Percentiles rank a stretch among this genome's conserved stretches.
Conservation (phyloP, 2,113 vertebrate species). For the Oryzias woworae region DNA sequence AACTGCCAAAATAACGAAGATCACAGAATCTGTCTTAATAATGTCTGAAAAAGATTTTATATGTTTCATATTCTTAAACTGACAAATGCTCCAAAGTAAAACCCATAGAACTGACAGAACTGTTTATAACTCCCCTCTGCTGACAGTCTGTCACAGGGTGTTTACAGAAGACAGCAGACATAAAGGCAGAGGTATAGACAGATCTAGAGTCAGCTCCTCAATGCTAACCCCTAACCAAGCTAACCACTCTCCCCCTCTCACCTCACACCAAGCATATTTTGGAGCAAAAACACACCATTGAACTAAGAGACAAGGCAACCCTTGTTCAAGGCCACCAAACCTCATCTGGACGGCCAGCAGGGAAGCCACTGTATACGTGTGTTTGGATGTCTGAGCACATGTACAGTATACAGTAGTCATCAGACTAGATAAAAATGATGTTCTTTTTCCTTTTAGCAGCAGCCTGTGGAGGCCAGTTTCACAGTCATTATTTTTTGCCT, state of each 20-base stretch:
- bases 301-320: constrained; percentile 67
- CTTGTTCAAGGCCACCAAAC: constrained; percentile 73
- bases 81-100: constrained; percentile 3
- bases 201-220: constrained; percentile 37
- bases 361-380: constrained; percentile 52
- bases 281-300: constrained; percentile 73
- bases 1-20: neutral
- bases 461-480: constrained; percentile 25
- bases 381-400: constrained; percentile 26
- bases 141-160: constrained; percentile 13
- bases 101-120: neutral
- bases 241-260: constrained; percentile 17
- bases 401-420: constrained; percentile 55
- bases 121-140: constrained; percentile 5
- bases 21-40: neutral
- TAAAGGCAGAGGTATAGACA: constrained; percentile 43
- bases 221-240: constrained; percentile 33
- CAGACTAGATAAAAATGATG: constrained; percentile 61
- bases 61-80: constrained; percentile 1
- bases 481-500: constrained; percentile 12
- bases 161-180: constrained; percentile 25
- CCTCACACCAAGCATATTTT: constrained; percentile 69
- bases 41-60: neutral
- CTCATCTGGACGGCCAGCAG: constrained; percentile 68
- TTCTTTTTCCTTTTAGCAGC: constrained; percentile 52